Base-by-base conservation (phyloP, 2,113 vertebrate genomes). In the Chrysochloris asiatica region DNA sequence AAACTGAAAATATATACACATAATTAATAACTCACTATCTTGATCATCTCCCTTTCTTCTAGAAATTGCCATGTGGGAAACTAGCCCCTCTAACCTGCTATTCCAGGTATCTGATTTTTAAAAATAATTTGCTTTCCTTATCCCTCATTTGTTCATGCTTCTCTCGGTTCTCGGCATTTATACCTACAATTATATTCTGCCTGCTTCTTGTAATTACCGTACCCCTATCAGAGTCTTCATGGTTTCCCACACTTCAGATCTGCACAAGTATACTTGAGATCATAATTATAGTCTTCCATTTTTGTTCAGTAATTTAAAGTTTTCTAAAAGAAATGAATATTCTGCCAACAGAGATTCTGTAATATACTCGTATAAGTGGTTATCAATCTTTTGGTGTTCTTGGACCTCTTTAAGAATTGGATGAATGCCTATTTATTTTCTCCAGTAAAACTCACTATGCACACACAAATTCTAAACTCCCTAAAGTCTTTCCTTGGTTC, bases 161-260 rank as follows among this genome's bases (percentile, higher is more conserved):
- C 43, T 80, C 79, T 87, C 33, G 63, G 38, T 61, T 85, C 83
- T 76, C 90, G 80, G 90, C 93, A 85, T 72, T 90, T 63, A 95
- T 11, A 94, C 83, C 89, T 82, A 87, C 83, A 91, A 91, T 96
- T 96, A 93, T 43, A 88, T 82, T 92, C 81, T 72, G 54, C 77
- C 33, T 82, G 78, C 92, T 94, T 94, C 80, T 91, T 89, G 84
- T 81, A 95, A 96, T 96, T 96, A 95, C 85, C 86, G 83, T 76
- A 41, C 61, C 33, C 28, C 77, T 88, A 72, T 92, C 86, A 79
- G 67, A 78, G 75, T 33, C 72, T 76, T 50, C 69, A 38, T 78
- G 79, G 73, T 94, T 88, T 93, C 89, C 54, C 78, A 92, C 63
- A 85, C 80, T 94, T 93, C 81, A 91, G 86, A 81, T 43, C 28